Percentiles rank a stretch among this genome's conserved stretches.
Evolutionary conservation across 1,140 invertebrate genomes (phyloP).

Genomic region (Brachionus calyciflorus): DNA sequence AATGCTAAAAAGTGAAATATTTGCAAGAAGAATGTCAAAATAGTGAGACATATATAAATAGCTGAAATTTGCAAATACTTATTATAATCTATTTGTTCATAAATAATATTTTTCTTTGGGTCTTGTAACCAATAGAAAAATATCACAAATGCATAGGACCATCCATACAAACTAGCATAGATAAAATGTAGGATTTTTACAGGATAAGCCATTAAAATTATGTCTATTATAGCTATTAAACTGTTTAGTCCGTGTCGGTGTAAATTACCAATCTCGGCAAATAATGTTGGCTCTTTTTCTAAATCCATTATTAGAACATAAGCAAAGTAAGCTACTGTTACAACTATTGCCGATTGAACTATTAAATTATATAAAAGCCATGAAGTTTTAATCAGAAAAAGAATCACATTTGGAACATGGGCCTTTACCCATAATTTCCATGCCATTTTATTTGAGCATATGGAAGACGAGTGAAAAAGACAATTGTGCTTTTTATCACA

Average conservation of each 20-base stretch:
- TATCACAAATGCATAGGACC: constrained; percentile 15
- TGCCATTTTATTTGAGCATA: not conserved
- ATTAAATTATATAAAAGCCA: constrained; percentile 37
- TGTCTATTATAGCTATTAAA: constrained; percentile 28
- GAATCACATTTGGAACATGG: constrained; percentile 2
- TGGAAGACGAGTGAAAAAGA: not conserved
- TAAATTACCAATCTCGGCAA: constrained; percentile 33
- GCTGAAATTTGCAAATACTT: not conserved
- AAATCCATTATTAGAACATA: constrained; percentile 28
- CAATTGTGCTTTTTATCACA: constrained; percentile 9
- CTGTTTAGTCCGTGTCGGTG: constrained; percentile 31
- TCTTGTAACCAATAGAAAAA: constrained; percentile 27
- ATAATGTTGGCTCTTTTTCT: not conserved
- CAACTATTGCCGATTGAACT: constrained; percentile 5
- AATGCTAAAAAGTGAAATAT: constrained; percentile 17
- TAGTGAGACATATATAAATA: not conserved
- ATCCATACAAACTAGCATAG: constrained; percentile 31
- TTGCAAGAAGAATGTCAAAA: constrained; percentile 29
- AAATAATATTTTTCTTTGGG: constrained; percentile 22
- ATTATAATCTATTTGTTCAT: constrained; percentile 41
- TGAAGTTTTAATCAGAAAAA: not conserved
- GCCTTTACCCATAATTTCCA: constrained; percentile 31
- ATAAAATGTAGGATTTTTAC: constrained; percentile 30
- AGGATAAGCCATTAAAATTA: constrained; percentile 43
- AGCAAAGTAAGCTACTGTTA: not conserved